phyloP scores from a whole-genome alignment of 1,140 invertebrate genomes.

The Drosophila lacertosa region DNA sequence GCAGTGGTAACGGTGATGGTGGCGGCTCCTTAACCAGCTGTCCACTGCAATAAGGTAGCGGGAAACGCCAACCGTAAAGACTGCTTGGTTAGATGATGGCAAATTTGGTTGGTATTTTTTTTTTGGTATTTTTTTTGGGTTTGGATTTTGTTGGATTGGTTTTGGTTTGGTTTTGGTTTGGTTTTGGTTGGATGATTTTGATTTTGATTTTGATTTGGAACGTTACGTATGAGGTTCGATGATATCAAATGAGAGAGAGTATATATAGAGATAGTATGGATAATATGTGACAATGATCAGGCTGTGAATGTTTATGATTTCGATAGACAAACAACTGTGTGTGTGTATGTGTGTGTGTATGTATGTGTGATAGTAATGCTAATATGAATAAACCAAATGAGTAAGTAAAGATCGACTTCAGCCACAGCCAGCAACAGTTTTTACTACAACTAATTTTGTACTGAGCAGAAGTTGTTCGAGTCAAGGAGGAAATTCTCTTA shows the following conservation, averaged over 20 bases:
- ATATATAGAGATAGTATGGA: conserved; percentile 54
- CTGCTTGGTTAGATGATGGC: conserved; percentile 86
- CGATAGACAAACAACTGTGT: too few species aligned
- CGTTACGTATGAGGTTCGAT: conserved; percentile 44
- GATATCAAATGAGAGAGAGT: conserved; percentile 52
- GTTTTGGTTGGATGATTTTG: conserved; percentile 38
- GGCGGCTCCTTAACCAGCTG: conserved; percentile 89
- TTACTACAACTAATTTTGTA: conserved; percentile 4
- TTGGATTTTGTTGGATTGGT: conserved; percentile 6
- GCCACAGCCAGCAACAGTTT: conserved; percentile 17
- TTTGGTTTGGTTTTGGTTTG: conserved; percentile 12
- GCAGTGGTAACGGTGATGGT: conserved; percentile 90
- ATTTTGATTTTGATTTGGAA: conserved; percentile 9
- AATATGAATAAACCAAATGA: conserved; percentile 16
- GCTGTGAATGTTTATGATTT: conserved; percentile 30
- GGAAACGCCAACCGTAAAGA: conserved; percentile 96
- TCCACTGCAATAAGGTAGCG: conserved; percentile 95
- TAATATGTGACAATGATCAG: conserved; percentile 49
- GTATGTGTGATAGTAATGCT: conserved; percentile 20
- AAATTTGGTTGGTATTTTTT: conserved; percentile 37
- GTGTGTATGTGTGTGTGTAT: conserved; percentile 22
- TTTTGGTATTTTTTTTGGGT: conserved; percentile 20
- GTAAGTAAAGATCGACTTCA: not conserved
- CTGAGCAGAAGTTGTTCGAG: not conserved
- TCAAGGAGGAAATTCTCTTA: not conserved